A percentile compares a stretch with the other conserved stretches of the same genome.
Evolutionary conservation across 37 sponge, comb jelly and placozoan species (phyloP).

Genomic region (Haliclona indistincta): DNA sequence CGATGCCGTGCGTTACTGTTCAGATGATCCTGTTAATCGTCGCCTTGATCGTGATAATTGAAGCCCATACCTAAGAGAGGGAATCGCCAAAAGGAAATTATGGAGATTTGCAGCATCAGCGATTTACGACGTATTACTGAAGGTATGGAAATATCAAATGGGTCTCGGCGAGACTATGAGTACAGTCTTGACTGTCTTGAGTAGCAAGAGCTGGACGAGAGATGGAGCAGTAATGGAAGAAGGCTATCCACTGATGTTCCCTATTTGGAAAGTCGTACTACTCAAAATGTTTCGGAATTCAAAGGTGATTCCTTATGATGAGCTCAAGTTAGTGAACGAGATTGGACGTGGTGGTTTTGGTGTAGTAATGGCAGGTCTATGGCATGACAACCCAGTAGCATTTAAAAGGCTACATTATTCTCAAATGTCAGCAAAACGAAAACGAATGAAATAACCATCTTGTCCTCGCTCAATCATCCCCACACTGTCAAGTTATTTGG

Average conservation of each 20-base stretch:
- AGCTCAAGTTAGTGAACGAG: slow-evolving; percentile 11
- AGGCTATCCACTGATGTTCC: slow-evolving; percentile 11
- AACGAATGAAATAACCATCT: slow-evolving; percentile 22
- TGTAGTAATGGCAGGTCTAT: no score
- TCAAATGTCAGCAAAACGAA: slow-evolving; percentile 17
- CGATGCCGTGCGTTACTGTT: no score
- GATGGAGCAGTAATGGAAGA: background rate
- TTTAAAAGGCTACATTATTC: slow-evolving; percentile 34
- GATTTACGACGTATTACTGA: no score
- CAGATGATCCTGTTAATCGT: no score
- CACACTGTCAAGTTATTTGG: slow-evolving; percentile 45
- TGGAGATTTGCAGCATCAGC: no score
- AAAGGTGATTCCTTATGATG: slow-evolving; percentile 23
- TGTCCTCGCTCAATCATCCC: slow-evolving; percentile 29
- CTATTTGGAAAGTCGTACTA: background rate
- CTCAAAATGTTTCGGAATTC: no score
- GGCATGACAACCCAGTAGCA: slow-evolving; percentile 27
- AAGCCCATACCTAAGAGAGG: no score
- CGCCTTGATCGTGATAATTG: no score
- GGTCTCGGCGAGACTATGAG: background rate
- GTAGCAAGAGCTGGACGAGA: slow-evolving; percentile 12
- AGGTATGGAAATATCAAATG: background rate
- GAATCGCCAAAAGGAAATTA: no score
- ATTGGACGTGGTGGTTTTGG: slow-evolving; percentile 46
- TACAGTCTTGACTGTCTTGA: slow-evolving; percentile 9